A percentile compares a stretch with the other conserved stretches of the same genome.
These are phyloP conservation scores for Onychomys arenicola DNA, from an alignment of 2,797 vertebrate species.

Conservation along the genomic window DNA sequence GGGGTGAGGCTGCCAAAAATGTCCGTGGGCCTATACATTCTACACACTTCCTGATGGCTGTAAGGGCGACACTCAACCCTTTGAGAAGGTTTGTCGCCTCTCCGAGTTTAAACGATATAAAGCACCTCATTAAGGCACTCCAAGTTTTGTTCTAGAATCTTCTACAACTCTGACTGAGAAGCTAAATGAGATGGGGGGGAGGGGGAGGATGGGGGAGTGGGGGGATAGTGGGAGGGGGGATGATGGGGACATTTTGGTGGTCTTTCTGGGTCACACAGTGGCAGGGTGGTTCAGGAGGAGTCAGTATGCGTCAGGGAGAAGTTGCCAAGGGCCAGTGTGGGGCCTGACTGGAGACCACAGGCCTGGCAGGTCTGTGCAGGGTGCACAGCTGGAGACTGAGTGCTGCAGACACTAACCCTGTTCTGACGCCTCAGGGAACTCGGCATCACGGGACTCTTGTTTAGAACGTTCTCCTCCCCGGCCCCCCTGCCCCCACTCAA, in stretches of 20 bases:
- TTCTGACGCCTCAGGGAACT: neutral
- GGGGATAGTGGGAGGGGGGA: neutral
- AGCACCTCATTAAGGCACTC: neutral
- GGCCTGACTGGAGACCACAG: neutral
- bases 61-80: conserved; percentile 28
- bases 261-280: neutral
- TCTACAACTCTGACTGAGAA: neutral
- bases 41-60: conserved; percentile 59
- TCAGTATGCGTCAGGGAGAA: neutral
- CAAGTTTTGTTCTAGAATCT: conserved; percentile 8
- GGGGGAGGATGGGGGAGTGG: no score
- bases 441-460: neutral
- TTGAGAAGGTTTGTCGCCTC: conserved; percentile 50
- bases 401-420: neutral
- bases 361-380: neutral
- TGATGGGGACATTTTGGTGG: neutral
- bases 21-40: neutral
- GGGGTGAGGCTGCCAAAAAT: neutral
- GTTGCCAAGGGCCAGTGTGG: neutral
- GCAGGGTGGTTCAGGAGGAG: neutral
- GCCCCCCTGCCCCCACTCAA: neutral
- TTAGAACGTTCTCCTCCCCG: neutral
- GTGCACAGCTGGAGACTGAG: neutral
- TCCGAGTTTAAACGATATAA: conserved; percentile 4
- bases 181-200: neutral